These are phyloP conservation scores for Alces alces DNA, from an alignment of 2,113 vertebrate genomes.

Conservation along the genomic window DNA sequence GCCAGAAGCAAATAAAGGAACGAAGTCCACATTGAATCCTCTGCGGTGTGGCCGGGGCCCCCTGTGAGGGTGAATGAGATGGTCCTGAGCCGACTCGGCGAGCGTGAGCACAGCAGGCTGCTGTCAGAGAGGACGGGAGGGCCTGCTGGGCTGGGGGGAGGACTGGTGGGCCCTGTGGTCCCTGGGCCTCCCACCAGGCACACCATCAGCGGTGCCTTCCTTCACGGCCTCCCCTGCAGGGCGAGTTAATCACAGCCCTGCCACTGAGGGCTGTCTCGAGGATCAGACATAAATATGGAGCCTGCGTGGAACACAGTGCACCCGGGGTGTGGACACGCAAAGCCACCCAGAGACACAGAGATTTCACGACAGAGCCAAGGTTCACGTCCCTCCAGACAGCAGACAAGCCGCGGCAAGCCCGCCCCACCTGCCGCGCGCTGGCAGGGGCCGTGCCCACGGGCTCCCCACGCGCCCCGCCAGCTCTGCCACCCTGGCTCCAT, in stretches of 20 bases:
- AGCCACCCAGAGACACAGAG: accelerated
- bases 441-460: neutral
- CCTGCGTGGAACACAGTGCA: accelerated
- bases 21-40: accelerated
- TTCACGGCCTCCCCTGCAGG: neutral
- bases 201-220: neutral
- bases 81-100: accelerated
- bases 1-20: neutral
- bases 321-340: too few relatives aligned
- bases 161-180: neutral
- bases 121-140: too few relatives aligned
- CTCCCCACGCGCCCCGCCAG: accelerated
- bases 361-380: neutral
- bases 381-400: accelerated
- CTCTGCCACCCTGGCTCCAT: accelerated
- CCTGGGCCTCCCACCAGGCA: neutral
- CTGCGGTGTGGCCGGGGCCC: accelerated
- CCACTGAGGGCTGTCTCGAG: accelerated
- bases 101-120: neutral
- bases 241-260: neutral
- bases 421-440: accelerated
- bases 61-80: accelerated
- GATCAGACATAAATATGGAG: accelerated
- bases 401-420: accelerated
- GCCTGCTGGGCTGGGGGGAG: neutral